These are phyloP conservation scores for Chelidonichthys spinosus DNA, from an alignment of 2,797 vertebrate species.

Conservation along the genomic window DNA sequence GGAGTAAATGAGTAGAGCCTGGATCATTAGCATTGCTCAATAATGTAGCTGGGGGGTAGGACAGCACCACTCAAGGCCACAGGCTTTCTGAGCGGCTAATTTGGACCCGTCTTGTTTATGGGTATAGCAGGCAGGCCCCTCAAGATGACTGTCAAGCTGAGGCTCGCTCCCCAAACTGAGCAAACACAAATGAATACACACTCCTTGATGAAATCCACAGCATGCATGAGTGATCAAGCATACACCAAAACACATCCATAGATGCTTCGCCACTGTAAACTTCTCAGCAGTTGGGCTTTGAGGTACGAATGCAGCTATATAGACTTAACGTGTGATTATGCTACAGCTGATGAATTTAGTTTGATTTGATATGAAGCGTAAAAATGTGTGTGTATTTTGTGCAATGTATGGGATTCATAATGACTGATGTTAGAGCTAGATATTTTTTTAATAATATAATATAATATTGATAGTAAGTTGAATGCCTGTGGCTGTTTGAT, in stretches of 20 bases:
- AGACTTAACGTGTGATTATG: neutral
- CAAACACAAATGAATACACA: constrained; percentile 76
- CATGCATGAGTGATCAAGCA: constrained; percentile 78
- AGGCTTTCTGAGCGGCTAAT: constrained; percentile 81
- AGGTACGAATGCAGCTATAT: constrained; percentile 22
- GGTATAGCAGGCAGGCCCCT: constrained; percentile 62
- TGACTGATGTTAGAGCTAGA: neutral
- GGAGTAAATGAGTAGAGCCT: constrained; percentile 81
- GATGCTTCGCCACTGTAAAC: constrained; percentile 50
- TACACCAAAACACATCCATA: constrained; percentile 62
- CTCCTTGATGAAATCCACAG: constrained; percentile 69
- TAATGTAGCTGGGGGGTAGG: constrained; percentile 85
- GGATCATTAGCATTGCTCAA: constrained; percentile 87
- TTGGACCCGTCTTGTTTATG: constrained; percentile 78
- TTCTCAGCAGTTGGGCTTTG: constrained; percentile 47
- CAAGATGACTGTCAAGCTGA: constrained; percentile 78
- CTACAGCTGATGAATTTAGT: neutral
- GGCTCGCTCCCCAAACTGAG: constrained; percentile 71
- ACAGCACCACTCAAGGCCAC: constrained; percentile 82
- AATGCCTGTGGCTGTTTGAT: neutral
- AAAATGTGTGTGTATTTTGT: neutral
- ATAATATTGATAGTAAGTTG: neutral
- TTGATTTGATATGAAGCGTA: neutral
- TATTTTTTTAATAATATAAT: too few species aligned
- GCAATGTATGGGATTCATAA: neutral